Conservation (phyloP, 2,888 invertebrate species). For the Stegophylla sp. region DNA sequence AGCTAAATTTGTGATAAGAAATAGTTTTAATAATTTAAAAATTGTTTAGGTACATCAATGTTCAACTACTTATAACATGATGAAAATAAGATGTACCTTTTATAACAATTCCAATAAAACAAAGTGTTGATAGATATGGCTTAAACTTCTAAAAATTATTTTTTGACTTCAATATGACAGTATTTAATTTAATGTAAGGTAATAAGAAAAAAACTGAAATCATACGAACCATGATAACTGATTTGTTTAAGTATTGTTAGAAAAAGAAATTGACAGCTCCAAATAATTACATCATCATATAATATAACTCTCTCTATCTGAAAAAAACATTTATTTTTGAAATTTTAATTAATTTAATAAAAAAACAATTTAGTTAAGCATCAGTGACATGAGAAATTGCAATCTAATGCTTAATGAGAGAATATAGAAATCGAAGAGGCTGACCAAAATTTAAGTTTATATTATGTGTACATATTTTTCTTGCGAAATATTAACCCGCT, state of each 20-base stretch:
- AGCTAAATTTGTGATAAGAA: too few relatives aligned
- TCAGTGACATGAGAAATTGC: too few relatives aligned
- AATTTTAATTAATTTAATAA: background rate
- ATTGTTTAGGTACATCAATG: too few relatives aligned
- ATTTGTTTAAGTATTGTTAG: background rate
- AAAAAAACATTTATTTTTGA: background rate
- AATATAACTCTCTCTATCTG: conserved; percentile 4
- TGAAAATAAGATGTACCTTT: too few relatives aligned
- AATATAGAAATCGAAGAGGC: too few relatives aligned
- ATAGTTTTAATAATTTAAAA: too few relatives aligned
- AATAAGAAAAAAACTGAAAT: background rate
- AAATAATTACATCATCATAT: background rate
- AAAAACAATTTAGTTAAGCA: too few relatives aligned
- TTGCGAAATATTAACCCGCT: too few relatives aligned
- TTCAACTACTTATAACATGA: too few relatives aligned
- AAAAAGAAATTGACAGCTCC: background rate
- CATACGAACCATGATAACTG: conserved; percentile 1
- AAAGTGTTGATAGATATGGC: conserved; percentile 1
- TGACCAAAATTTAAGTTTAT: too few relatives aligned
- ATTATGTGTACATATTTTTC: too few relatives aligned
- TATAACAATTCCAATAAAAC: background rate
- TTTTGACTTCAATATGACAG: background rate
- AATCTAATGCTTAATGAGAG: too few relatives aligned
- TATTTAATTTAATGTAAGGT: background rate
- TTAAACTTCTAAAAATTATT: conserved; percentile 4